These are phyloP conservation scores for Blastobasis lacticolella DNA, from an alignment of 2,888 invertebrate species.

Conservation along the genomic window DNA sequence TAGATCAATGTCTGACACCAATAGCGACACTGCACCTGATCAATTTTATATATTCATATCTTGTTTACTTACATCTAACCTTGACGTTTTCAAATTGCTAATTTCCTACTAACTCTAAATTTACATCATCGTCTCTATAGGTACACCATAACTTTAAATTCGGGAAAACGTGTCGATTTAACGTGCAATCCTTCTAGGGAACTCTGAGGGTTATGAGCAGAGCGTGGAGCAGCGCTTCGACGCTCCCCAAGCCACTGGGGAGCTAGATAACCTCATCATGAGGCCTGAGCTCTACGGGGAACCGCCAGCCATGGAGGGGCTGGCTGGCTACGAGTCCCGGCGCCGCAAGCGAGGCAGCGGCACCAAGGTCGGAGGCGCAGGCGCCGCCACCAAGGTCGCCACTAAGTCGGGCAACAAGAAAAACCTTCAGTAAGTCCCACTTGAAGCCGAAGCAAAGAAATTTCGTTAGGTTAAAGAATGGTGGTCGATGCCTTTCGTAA, in stretches of 20 bases:
- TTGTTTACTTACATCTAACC: too few species aligned
- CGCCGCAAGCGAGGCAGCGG: constrained; percentile 64
- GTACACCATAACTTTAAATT: too few species aligned
- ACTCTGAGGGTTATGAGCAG: constrained; percentile 59
- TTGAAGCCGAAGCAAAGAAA: neutral
- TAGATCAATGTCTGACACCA: too few species aligned
- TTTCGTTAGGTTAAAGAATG: too few species aligned
- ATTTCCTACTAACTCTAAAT: too few species aligned
- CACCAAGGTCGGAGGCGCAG: constrained; percentile 62
- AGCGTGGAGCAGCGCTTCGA: constrained; percentile 56
- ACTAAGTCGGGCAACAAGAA: constrained; percentile 65
- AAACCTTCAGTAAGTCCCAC: constrained; percentile 52
- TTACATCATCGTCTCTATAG: too few species aligned
- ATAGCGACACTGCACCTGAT: too few species aligned
- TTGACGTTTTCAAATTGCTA: too few species aligned
- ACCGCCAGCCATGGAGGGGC: constrained; percentile 67
- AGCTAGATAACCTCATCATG: constrained; percentile 76
- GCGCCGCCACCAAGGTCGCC: constrained; percentile 65
- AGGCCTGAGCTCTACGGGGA: constrained; percentile 77
- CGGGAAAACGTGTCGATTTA: too few species aligned
- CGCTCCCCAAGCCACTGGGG: constrained; percentile 48
- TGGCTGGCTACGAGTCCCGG: constrained; percentile 52
- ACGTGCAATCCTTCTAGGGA: constrained; percentile 37
- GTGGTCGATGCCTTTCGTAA: too few species aligned
- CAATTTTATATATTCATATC: too few species aligned